Conservation (phyloP, 2,113 vertebrate genomes). For the Cercocebus atys region DNA sequence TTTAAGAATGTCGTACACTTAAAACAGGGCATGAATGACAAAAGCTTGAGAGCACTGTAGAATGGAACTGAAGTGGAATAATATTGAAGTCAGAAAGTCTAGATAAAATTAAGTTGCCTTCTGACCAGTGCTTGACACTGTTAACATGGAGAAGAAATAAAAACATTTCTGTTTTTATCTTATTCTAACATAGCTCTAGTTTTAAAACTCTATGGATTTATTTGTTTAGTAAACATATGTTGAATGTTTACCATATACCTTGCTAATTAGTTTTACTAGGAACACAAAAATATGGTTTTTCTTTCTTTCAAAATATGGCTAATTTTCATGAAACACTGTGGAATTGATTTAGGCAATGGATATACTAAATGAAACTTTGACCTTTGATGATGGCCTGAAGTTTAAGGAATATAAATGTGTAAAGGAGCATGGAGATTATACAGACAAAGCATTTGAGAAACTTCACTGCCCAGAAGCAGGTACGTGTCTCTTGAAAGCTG, state of each 20-base stretch:
- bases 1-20: neutral
- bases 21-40: rapidly evolving
- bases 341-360: conserved; percentile 80
- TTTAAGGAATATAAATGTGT: conserved; percentile 77
- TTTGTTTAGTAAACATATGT: neutral
- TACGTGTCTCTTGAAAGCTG: neutral
- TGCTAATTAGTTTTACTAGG: neutral
- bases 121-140: neutral
- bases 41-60: neutral
- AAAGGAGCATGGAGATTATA: conserved; percentile 50
- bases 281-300: neutral
- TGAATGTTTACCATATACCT: neutral
- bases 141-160: neutral
- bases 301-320: neutral
- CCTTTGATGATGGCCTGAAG: conserved; percentile 82
- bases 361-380: conserved; percentile 83
- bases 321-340: conserved; percentile 51
- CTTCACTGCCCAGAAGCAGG: conserved; percentile 72
- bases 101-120: neutral
- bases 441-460: conserved; percentile 66
- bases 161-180: neutral
- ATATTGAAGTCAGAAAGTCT: neutral
- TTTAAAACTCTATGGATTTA: neutral
- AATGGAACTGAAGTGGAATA: neutral
- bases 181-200: neutral